Conservation (phyloP, 2,113 vertebrate genomes). For the Mandrillus leucophaeus region DNA sequence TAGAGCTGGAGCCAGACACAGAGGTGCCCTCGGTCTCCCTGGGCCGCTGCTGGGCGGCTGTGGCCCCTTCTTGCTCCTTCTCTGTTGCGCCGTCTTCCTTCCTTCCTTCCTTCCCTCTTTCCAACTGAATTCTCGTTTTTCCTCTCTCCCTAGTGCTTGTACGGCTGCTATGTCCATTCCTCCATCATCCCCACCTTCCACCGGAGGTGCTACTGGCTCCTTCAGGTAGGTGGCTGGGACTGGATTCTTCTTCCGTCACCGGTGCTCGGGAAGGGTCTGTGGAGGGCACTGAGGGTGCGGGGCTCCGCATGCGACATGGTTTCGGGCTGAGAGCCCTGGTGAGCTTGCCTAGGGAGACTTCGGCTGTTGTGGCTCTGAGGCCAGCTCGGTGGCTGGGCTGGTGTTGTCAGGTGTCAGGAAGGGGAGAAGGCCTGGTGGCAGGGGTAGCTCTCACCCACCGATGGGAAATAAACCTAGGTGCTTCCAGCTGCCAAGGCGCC, state of each 20-base stretch:
- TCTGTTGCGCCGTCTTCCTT: conserved; percentile 16
- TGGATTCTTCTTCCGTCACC: background rate
- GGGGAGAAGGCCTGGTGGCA: background rate
- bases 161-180: conserved; percentile 99
- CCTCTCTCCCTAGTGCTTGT: conserved; percentile 93
- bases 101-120: conserved; percentile 68
- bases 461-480: background rate
- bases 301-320: background rate
- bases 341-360: background rate
- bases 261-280: accelerated
- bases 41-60: accelerated
- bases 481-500: background rate
- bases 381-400: background rate
- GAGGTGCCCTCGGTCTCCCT: background rate
- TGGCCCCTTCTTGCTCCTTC: background rate
- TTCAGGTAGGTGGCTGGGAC: conserved; percentile 91
- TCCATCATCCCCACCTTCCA: conserved; percentile 99
- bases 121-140: conserved; percentile 80
- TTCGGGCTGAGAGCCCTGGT: background rate
- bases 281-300: conserved; percentile 18
- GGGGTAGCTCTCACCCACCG: background rate
- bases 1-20: background rate
- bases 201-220: conserved; percentile 99
- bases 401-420: background rate
- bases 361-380: background rate